Evolutionary conservation across 2,113 vertebrate species (phyloP).

Genomic region (Agelaius phoeniceus): DNA sequence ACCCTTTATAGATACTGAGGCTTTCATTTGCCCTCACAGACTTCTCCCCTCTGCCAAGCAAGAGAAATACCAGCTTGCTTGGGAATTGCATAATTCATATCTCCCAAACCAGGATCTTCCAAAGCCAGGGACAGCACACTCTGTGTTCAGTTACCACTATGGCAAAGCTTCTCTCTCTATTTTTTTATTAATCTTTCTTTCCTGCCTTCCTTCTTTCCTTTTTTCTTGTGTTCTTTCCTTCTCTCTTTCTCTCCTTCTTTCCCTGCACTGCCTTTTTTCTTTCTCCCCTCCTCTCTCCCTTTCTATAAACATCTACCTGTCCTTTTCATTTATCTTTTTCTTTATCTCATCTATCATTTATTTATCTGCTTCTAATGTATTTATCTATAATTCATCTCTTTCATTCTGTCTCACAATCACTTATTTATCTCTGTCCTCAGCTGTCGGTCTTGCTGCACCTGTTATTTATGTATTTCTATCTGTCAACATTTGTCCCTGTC

Average conservation of each 20-base stretch:
- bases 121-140: not conserved
- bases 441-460: conserved; percentile 19
- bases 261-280: not conserved
- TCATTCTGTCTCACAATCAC: not conserved
- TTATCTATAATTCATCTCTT: conserved; percentile 47
- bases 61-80: not conserved
- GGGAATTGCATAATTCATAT: not conserved
- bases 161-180: not conserved
- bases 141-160: not conserved
- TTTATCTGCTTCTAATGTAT: conserved; percentile 22
- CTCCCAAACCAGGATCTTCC: conserved; percentile 68
- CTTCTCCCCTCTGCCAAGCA: not conserved
- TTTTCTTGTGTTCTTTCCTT: not conserved
- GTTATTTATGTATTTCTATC: conserved; percentile 35
- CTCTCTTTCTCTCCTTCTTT: not conserved
- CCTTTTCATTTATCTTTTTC: not conserved
- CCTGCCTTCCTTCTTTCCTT: no score
- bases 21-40: not conserved
- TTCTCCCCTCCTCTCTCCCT: not conserved
- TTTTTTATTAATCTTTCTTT: not conserved
- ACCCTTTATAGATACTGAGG: not conserved
- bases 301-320: not conserved
- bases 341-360: conserved; percentile 30
- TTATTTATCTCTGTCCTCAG: conserved; percentile 44
- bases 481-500: conserved; percentile 42